phyloP scores from a whole-genome alignment of 2,797 vertebrate species.

The Tarsius wallacei region DNA sequence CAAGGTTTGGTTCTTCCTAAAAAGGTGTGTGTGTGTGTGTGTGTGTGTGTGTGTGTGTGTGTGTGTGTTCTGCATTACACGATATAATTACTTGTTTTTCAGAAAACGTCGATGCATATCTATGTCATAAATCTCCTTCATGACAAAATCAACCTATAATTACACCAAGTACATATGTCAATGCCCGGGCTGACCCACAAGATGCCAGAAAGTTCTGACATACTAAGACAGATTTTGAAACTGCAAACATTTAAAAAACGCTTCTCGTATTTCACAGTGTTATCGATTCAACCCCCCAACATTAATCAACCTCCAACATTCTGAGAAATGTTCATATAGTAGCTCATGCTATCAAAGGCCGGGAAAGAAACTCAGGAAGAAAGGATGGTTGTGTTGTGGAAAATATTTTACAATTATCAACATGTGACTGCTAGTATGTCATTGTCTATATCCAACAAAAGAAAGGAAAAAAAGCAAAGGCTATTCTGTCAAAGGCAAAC shows the following conservation, averaged over 20 bases:
- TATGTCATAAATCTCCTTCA: constrained; percentile 5
- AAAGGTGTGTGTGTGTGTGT: not conserved
- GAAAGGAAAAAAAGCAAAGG: not conserved
- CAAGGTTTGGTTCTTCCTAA: constrained; percentile 9
- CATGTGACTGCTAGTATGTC: not conserved
- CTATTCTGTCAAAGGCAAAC: not conserved
- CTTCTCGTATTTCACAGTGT: not conserved
- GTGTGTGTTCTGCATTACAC: not conserved
- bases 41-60: not conserved
- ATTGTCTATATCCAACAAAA: not conserved
- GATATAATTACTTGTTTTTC: not conserved
- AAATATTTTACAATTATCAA: constrained; percentile 24
- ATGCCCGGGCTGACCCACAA: not conserved
- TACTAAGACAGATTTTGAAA: constrained; percentile 8
- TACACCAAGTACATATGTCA: not conserved
- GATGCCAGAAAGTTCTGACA: not conserved
- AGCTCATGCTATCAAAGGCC: not conserved
- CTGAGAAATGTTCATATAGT: not conserved
- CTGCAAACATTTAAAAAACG: not conserved
- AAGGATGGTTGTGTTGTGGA: not conserved
- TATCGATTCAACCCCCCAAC: not conserved
- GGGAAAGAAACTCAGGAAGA: not conserved
- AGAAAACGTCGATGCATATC: constrained; percentile 10
- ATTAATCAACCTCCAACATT: not conserved
- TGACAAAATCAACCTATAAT: not conserved